These are phyloP conservation scores for Cryptotis parvus DNA, from an alignment of 2,113 vertebrate species.

Conservation along the genomic window DNA sequence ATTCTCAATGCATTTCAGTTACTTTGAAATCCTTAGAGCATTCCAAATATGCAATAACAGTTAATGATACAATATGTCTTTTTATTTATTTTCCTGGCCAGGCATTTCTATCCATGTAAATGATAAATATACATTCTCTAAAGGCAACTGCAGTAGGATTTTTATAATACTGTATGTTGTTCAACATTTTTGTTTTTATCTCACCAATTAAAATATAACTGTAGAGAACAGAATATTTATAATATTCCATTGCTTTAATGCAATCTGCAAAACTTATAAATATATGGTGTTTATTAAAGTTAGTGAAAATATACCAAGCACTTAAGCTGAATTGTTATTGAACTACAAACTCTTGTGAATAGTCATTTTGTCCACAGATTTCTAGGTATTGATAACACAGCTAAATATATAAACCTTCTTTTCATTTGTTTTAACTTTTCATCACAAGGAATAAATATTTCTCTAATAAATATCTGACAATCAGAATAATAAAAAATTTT, in stretches of 20 bases:
- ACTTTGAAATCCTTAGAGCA: not conserved
- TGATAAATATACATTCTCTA: not conserved
- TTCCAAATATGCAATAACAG: not conserved
- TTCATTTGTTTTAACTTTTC: not conserved
- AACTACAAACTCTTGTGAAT: not conserved
- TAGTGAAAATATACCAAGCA: not conserved
- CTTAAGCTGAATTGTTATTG: not conserved
- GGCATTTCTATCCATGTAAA: conserved; percentile 26
- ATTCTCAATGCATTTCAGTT: not conserved
- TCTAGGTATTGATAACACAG: not conserved
- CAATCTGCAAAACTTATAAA: not conserved
- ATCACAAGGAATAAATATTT: not conserved
- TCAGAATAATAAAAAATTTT: not conserved
- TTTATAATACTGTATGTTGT: conserved; percentile 9
- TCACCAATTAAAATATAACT: no score
- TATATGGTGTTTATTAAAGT: conserved; percentile 2
- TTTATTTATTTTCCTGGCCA: not conserved
- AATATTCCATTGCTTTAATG: not conserved
- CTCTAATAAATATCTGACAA: no score
- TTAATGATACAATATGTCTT: not conserved
- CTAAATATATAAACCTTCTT: not conserved
- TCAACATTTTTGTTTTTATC: no score
- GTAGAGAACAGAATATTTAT: not conserved
- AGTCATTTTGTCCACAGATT: not conserved
- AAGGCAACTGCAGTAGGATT: not conserved